These are phyloP conservation scores for Corvus moneduloides DNA, from an alignment of 2,113 vertebrate species.

Conservation along the genomic window DNA sequence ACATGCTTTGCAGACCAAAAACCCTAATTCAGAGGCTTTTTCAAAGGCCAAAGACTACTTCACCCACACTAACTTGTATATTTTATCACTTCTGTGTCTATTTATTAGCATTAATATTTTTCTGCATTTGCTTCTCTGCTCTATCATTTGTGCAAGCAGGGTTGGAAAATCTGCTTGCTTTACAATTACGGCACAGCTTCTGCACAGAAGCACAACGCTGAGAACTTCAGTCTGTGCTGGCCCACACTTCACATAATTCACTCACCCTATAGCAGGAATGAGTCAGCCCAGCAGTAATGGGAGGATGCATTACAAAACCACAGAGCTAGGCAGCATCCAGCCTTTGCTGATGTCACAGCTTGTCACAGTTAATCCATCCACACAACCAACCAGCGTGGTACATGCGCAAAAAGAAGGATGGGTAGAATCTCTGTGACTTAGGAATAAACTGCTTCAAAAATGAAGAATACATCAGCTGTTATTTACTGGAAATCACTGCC, in stretches of 20 bases:
- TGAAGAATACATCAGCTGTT: not conserved
- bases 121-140: not conserved
- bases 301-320: not conserved
- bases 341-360: constrained; percentile 43
- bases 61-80: not conserved
- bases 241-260: accelerated
- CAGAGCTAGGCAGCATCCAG: not conserved
- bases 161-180: not conserved
- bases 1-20: not conserved
- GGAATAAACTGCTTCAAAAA: not conserved
- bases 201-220: not conserved
- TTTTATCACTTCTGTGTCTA: not conserved
- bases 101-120: not conserved
- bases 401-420: not conserved
- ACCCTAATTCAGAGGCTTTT: not conserved
- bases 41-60: not conserved
- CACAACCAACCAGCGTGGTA: not conserved
- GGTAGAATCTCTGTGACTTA: not conserved
- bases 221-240: not conserved
- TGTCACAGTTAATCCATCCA: constrained; percentile 44
- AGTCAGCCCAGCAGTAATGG: not conserved
- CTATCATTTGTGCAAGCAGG: not conserved
- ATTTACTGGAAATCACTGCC: not conserved
- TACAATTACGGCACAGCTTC: not conserved
- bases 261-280: accelerated